Conservation (phyloP, 2,888 invertebrate species). For the Orchesella flavescens region DNA sequence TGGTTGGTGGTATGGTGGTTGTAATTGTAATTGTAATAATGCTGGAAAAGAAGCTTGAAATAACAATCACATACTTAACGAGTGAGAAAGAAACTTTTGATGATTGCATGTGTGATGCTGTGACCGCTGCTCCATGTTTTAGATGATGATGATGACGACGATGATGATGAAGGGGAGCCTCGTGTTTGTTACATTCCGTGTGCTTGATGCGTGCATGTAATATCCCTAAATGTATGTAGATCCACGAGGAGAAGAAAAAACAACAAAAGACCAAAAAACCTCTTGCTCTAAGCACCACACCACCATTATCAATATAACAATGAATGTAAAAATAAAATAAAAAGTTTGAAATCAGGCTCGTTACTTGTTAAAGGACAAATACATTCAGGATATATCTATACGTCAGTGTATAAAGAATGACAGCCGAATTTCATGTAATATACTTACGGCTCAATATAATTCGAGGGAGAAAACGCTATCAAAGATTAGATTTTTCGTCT, state of each 20-base stretch:
- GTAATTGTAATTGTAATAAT: slow-evolving; percentile 58
- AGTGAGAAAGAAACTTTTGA: slow-evolving; percentile 23
- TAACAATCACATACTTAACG: slow-evolving; percentile 60
- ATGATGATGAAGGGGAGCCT: slow-evolving; percentile 29
- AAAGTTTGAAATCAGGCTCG: slow-evolving; percentile 51
- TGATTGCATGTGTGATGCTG: slow-evolving; percentile 47
- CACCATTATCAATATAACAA: slow-evolving; percentile 28
- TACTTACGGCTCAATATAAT: slow-evolving; percentile 30
- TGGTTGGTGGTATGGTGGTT: slow-evolving; percentile 57
- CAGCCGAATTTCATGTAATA: no score
- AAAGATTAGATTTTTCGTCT: slow-evolving; percentile 58
- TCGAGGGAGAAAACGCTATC: slow-evolving; percentile 29
- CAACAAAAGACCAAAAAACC: slow-evolving; percentile 3
- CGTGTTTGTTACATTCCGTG: slow-evolving; percentile 19
- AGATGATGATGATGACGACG: slow-evolving; percentile 11
- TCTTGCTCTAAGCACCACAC: slow-evolving; percentile 14
- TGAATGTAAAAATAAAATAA: background rate
- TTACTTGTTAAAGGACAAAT: slow-evolving; percentile 36
- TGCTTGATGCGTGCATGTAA: slow-evolving; percentile 16
- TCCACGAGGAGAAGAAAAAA: slow-evolving; percentile 39
- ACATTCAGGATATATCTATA: slow-evolving; percentile 13
- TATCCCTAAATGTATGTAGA: background rate
- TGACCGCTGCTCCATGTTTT: slow-evolving; percentile 28
- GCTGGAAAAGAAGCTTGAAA: slow-evolving; percentile 54
- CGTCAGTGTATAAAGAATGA: no score